Base-by-base conservation (phyloP, 2,888 invertebrate species). In the Sylvicola cinctus region DNA sequence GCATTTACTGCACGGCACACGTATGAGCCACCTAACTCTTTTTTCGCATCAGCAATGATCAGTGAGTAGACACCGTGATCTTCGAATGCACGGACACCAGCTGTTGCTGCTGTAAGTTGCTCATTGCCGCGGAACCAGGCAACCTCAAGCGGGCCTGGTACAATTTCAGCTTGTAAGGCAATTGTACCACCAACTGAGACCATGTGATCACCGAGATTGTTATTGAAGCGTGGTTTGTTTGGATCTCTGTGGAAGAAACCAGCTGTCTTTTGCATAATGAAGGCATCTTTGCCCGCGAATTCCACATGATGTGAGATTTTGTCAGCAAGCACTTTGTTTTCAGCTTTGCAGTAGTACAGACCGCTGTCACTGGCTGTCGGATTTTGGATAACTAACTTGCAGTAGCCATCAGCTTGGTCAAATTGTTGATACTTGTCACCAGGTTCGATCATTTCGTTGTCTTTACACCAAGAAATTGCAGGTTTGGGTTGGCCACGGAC, bases 91-190 rank as follows among this genome's bases (percentile, higher is more conserved):
- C 63, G 65, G 31, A 77, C 70, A 8, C 20, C 20, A 48, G 73
- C 72, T 0, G 62, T 53, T 32, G 65, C 63, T 1, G 59, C 62
- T 4, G 59, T 49, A 35, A 69, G 65, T 1, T 66, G 63, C 32
- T 65, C 58, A 5, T 70, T 70, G 47, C 72, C 70, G 41, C 72
- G 65, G 33, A 75, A 62, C 85, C 85, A 84, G 42, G 73, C 71
- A 0, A 84, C 74, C 43, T 75, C 75, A 7, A 76, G 73, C 11
- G 73, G 70, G 14, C 61, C 61, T 46, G 76, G 77, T 50, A 70
- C 70, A 25, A 80, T 71, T 53, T 81, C 76, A 1, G 83, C 79
- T 51, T 83, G 80, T 14, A 85, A 65, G 3, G 81, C 83, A 39
- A 81, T 73, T 0, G 80, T 78, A 26, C 83, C 83, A 1, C 83